phyloP scores from a whole-genome alignment of 2,113 vertebrate genomes.

The human (Homo sapiens) region DNA sequence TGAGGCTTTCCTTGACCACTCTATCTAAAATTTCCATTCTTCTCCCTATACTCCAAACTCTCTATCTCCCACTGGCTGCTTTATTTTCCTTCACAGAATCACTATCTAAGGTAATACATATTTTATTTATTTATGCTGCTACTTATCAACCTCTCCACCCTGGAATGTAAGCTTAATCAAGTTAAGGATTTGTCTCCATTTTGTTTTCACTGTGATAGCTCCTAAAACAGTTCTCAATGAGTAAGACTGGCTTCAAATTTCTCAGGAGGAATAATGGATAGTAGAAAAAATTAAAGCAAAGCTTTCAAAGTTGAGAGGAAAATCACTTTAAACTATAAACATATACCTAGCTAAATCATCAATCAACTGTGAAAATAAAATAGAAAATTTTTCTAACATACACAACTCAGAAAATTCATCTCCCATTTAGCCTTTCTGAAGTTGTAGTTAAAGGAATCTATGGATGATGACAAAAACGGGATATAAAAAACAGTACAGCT shows the following conservation, averaged over 20 bases:
- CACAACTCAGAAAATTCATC: constrained; percentile 5
- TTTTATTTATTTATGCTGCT: neutral
- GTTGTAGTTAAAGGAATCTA: neutral
- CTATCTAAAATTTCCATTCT: neutral
- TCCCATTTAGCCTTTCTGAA: neutral
- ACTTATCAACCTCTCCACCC: neutral
- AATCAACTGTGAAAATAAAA: neutral
- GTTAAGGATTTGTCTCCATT: neutral
- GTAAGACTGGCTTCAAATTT: neutral
- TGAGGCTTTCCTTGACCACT: neutral
- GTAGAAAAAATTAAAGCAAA: neutral
- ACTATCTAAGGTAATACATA: neutral
- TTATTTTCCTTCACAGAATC: neutral
- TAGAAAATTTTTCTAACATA: neutral
- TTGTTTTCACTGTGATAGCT: neutral
- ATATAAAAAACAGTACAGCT: neutral
- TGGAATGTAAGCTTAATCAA: neutral
- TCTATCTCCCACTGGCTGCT: neutral
- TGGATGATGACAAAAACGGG: neutral
- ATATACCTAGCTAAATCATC: neutral
- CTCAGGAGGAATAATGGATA: neutral
- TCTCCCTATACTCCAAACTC: neutral
- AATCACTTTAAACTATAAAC: neutral
- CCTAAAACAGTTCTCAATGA: neutral
- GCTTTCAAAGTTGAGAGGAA: neutral